phyloP scores from a whole-genome alignment of 2,797 vertebrate genomes.

The Myotis findleyi region DNA sequence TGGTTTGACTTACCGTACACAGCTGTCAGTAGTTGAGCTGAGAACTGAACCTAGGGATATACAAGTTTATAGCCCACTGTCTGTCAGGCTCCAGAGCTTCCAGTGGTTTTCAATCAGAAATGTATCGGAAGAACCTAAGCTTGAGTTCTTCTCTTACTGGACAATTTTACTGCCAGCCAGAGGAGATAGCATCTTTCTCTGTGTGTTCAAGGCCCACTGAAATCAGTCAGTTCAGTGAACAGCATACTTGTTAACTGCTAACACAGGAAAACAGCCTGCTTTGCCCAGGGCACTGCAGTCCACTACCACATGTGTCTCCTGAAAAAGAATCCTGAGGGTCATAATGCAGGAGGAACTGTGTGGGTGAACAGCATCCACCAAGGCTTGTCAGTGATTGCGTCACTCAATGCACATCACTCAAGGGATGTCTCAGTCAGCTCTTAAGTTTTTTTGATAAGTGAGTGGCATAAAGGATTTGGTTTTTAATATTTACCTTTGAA shows the following conservation, averaged over 20 bases:
- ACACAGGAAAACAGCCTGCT: neutral
- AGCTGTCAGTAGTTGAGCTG: neutral
- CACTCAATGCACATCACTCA: neutral
- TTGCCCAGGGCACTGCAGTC: neutral
- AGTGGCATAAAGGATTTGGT: neutral
- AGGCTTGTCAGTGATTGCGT: neutral
- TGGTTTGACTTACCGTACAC: neutral
- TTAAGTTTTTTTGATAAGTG: neutral
- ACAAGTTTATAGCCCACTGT: neutral
- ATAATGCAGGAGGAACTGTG: neutral
- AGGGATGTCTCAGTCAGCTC: neutral
- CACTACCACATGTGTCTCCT: neutral
- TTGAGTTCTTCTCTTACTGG: slow-evolving; percentile 48
- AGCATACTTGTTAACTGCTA: neutral
- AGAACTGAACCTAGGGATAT: neutral
- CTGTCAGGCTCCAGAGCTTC: neutral
- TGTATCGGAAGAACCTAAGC: neutral
- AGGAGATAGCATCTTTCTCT: slow-evolving; percentile 31
- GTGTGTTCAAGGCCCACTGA: neutral
- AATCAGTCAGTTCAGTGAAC: neutral
- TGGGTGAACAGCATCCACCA: neutral
- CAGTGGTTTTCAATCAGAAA: slow-evolving; percentile 53
- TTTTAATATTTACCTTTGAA: slow-evolving; percentile 16
- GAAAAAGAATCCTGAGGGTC: neutral
- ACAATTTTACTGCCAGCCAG: slow-evolving; percentile 52